Conservation (phyloP, 1,140 invertebrate genomes). For the Chymomyza costata region DNA sequence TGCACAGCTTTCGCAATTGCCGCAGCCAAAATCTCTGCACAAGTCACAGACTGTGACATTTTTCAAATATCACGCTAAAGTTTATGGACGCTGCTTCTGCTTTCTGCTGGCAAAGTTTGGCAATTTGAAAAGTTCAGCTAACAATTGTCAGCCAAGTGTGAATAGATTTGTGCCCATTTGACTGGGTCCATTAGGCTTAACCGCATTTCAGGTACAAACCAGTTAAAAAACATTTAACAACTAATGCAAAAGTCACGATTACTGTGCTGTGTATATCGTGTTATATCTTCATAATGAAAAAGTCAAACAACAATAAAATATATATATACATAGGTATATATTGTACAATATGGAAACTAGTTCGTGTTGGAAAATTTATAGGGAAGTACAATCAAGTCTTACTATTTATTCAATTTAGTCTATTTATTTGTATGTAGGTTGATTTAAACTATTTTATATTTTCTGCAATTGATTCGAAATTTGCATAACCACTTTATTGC, state of each 20-base stretch:
- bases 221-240: constrained; percentile 31
- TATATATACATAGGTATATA: no score
- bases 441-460: no score
- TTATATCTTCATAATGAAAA: constrained; percentile 49
- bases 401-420: no score
- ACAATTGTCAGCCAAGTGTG: constrained; percentile 52
- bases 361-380: no score
- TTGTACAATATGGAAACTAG: no score
- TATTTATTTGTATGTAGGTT: no score
- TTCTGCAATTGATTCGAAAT: no score
- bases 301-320: constrained; percentile 47
- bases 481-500: no score
- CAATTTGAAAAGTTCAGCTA: constrained; percentile 2
- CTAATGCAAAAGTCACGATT: constrained; percentile 59
- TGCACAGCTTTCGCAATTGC: constrained; percentile 55
- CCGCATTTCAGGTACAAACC: constrained; percentile 22
- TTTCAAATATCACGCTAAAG: constrained; percentile 16
- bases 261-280: not conserved
- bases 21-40: constrained; percentile 7
- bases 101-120: not conserved
- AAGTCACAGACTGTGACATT: constrained; percentile 11
- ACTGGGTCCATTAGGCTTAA: no score
- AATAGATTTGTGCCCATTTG: constrained; percentile 62
- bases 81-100: constrained; percentile 1
- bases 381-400: no score